phyloP scores from a whole-genome alignment of 1,140 invertebrate species.

The Spodoptera frugiperda region DNA sequence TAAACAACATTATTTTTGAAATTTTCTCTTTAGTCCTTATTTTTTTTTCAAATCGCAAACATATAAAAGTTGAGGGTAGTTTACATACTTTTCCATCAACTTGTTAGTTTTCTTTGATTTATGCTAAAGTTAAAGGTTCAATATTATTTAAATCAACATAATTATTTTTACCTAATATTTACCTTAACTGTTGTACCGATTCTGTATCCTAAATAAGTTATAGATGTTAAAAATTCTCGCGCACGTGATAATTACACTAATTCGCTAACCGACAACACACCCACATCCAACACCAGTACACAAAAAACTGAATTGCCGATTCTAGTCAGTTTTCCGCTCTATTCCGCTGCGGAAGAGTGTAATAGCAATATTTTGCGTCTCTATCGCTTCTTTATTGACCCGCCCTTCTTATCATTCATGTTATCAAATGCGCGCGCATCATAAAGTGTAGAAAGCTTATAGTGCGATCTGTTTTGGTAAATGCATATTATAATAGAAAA shows the following conservation, averaged over 20 bases:
- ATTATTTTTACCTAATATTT: neutral
- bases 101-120: no score
- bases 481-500: no score
- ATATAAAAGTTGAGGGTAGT: no score
- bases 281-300: constrained; percentile 58
- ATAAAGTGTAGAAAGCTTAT: neutral
- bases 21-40: no score
- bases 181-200: constrained; percentile 2
- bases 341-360: constrained; percentile 53
- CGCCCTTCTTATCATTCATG: constrained; percentile 65
- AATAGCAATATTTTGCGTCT: constrained; percentile 63
- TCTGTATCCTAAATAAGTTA: constrained; percentile 15
- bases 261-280: constrained; percentile 62
- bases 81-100: no score
- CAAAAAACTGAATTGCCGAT: constrained; percentile 69
- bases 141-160: no score
- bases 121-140: no score
- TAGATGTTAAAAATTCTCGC: constrained; percentile 52
- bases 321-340: constrained; percentile 42
- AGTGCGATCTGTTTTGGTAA: no score
- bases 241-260: constrained; percentile 69
- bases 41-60: no score
- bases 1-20: no score
- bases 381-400: constrained; percentile 71
- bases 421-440: constrained; percentile 69